Percentiles rank a stretch among this genome's conserved stretches.
phyloP scores from a whole-genome alignment of 1,140 invertebrate genomes.

The Rhysida immarginata region DNA sequence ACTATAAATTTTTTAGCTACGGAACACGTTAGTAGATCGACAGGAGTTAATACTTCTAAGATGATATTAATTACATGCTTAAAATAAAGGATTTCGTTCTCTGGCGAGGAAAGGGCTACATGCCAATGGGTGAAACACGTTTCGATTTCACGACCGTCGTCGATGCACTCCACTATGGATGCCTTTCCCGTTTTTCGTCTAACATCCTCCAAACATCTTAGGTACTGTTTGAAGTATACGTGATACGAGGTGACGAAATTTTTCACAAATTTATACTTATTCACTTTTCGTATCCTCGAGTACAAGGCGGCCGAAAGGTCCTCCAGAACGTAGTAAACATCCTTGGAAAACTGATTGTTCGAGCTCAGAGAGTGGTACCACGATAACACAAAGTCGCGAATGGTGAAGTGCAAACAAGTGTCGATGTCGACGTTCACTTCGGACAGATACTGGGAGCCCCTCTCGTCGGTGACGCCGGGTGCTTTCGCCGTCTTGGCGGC shows the following conservation, averaged over 20 bases:
- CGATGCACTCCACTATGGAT: background rate
- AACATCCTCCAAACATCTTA: background rate
- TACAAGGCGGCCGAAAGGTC: constrained; percentile 5
- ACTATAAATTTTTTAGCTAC: constrained; percentile 15
- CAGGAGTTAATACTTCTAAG: constrained; percentile 18
- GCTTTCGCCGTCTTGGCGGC: too few species aligned
- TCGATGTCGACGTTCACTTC: too few species aligned
- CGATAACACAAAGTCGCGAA: constrained; percentile 1
- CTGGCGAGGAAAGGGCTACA: constrained; percentile 16
- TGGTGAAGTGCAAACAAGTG: constrained; percentile 1
- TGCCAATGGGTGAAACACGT: constrained; percentile 11
- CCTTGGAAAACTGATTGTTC: constrained; percentile 7
- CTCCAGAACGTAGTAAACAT: constrained; percentile 5
- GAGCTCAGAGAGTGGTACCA: constrained; percentile 5
- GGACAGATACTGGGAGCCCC: too few species aligned
- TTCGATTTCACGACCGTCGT: background rate
- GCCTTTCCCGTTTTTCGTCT: background rate
- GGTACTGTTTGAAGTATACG: background rate
- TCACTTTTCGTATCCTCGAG: constrained; percentile 1
- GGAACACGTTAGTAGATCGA: constrained; percentile 16
- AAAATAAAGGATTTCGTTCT: constrained; percentile 17
- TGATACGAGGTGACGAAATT: background rate
- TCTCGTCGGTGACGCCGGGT: too few species aligned
- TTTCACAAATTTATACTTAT: background rate
- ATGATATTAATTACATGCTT: constrained; percentile 18